Percentiles rank a stretch among this genome's conserved stretches.
These are phyloP conservation scores for Tachina grossa DNA, from an alignment of 2,888 invertebrate species.

Conservation along the genomic window DNA sequence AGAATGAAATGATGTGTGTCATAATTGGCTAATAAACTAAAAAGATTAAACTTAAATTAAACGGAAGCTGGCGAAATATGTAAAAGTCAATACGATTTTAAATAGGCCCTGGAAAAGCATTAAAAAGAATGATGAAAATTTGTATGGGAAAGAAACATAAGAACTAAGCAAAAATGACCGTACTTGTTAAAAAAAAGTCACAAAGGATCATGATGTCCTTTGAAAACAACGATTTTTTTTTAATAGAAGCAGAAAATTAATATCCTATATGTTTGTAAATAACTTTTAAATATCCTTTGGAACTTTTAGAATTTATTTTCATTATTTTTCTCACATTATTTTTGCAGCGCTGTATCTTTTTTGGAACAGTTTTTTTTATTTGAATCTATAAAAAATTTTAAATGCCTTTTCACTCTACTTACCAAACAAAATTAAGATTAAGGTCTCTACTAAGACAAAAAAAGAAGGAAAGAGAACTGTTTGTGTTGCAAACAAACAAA, in stretches of 20 bases:
- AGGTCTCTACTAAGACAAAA: neutral
- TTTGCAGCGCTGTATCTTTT: neutral
- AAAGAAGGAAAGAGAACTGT: neutral
- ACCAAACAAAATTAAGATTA: slow-evolving; percentile 4
- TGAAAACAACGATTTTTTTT: too few relatives aligned
- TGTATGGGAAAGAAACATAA: neutral
- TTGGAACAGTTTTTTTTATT: neutral
- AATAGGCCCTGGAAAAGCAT: neutral
- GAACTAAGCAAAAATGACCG: too few relatives aligned
- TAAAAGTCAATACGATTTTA: slow-evolving; percentile 3
- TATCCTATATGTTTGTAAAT: too few relatives aligned
- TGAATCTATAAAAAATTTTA: neutral
- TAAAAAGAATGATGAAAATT: neutral
- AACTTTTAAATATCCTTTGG: too few relatives aligned
- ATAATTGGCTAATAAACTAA: slow-evolving; percentile 21
- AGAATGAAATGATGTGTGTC: neutral
- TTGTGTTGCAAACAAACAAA: slow-evolving; percentile 15
- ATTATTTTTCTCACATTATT: neutral
- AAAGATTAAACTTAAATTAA: neutral
- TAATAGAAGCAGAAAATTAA: too few relatives aligned
- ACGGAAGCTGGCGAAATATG: slow-evolving; percentile 52
- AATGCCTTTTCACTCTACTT: slow-evolving; percentile 12
- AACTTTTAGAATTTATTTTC: neutral
- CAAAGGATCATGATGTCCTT: too few relatives aligned
- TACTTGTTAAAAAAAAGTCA: too few relatives aligned